These are phyloP conservation scores for Dufourea novaeangliae DNA, from an alignment of 1,140 invertebrate genomes.

Conservation along the genomic window DNA sequence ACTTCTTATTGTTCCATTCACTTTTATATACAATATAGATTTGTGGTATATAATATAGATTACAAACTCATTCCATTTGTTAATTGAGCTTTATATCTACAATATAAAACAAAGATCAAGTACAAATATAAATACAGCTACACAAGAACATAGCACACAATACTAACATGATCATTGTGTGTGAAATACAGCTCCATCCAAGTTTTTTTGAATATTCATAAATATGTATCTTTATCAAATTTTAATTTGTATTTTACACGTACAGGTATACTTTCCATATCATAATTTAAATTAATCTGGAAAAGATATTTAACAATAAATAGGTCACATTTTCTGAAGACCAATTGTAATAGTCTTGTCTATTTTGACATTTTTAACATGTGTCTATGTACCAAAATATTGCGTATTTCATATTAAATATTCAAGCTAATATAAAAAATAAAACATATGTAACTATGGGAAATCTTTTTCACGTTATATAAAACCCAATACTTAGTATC, in stretches of 20 bases:
- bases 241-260: neutral
- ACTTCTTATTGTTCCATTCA: neutral
- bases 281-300: neutral
- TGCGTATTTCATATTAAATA: neutral
- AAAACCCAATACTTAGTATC: too few species aligned
- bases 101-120: neutral
- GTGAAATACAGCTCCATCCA: neutral
- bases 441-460: too few species aligned
- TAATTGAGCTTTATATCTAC: neutral
- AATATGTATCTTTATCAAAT: neutral
- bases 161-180: neutral
- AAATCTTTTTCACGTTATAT: too few species aligned
- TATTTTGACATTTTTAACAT: neutral
- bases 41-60: neutral
- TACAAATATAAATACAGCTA: neutral
- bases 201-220: neutral
- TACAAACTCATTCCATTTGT: neutral
- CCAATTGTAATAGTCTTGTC: neutral
- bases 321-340: neutral
- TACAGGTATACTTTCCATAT: neutral
- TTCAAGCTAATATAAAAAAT: too few species aligned
- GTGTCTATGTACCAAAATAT: neutral
- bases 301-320: neutral
- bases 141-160: neutral
- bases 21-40: neutral